These are phyloP conservation scores for Tipula unca DNA, from an alignment of 2,888 invertebrate genomes.

Conservation along the genomic window DNA sequence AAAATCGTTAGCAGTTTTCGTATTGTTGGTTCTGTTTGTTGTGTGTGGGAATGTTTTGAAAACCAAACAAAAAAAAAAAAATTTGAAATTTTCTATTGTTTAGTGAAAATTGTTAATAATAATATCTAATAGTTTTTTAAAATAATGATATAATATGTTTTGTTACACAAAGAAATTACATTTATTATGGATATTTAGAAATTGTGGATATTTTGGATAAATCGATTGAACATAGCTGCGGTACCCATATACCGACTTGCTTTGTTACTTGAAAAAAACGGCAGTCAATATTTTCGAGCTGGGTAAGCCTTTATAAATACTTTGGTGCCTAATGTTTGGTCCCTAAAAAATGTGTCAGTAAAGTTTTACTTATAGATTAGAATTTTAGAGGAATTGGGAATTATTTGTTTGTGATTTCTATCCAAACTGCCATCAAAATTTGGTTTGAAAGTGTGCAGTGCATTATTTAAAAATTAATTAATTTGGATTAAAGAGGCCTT, in stretches of 20 bases:
- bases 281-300: not conserved
- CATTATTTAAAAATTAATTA: too few relatives aligned
- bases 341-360: too few relatives aligned
- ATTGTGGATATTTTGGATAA: slow-evolving; percentile 8
- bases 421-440: too few relatives aligned
- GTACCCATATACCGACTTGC: too few relatives aligned
- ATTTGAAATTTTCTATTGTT: not conserved
- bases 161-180: not conserved
- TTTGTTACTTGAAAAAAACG: not conserved
- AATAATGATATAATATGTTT: not conserved
- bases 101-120: not conserved
- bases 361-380: too few relatives aligned
- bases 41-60: not conserved
- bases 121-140: not conserved
- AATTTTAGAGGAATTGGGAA: too few relatives aligned
- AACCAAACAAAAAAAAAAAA: not conserved
- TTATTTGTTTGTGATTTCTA: too few relatives aligned
- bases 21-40: not conserved
- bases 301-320: not conserved
- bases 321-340: too few relatives aligned
- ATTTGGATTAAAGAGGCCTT: too few relatives aligned
- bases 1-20: not conserved
- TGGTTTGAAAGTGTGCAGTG: too few relatives aligned
- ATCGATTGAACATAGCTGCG: not conserved
- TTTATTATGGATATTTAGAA: not conserved